phyloP scores from a whole-genome alignment of 2,113 vertebrate genomes.

The Electrona antarctica region DNA sequence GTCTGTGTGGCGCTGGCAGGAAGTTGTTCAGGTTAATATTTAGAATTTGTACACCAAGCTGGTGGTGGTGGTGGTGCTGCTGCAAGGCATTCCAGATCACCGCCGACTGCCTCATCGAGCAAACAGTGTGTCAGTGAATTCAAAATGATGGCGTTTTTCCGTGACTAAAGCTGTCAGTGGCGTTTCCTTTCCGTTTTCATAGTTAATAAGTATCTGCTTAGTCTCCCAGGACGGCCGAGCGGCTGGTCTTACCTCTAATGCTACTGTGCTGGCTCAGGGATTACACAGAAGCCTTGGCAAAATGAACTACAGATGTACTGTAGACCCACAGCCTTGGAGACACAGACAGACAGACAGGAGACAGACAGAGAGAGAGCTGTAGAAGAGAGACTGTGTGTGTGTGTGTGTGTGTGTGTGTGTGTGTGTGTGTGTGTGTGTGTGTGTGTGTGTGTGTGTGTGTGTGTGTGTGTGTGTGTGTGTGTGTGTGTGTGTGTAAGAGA shows the following conservation, averaged over 20 bases:
- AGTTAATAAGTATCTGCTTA: constrained; percentile 21
- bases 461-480: no score
- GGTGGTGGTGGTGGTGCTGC: neutral
- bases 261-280: constrained; percentile 69
- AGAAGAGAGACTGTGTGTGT: neutral
- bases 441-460: no score
- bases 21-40: constrained; percentile 9
- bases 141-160: neutral
- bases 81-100: neutral
- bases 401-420: no score
- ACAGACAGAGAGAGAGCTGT: neutral
- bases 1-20: neutral
- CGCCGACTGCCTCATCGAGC: neutral
- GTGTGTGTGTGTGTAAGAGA: no score
- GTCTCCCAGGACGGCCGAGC: constrained; percentile 45
- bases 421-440: no score
- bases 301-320: constrained; percentile 74
- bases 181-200: constrained; percentile 38
- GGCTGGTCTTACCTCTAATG: constrained; percentile 66
- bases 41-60: neutral
- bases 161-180: constrained; percentile 34
- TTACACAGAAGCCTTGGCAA: constrained; percentile 60
- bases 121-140: neutral
- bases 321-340: constrained; percentile 43
- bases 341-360: constrained; percentile 46